Evolutionary conservation across 1,140 invertebrate species (phyloP).

Genomic region (Drosophila novamexicana): DNA sequence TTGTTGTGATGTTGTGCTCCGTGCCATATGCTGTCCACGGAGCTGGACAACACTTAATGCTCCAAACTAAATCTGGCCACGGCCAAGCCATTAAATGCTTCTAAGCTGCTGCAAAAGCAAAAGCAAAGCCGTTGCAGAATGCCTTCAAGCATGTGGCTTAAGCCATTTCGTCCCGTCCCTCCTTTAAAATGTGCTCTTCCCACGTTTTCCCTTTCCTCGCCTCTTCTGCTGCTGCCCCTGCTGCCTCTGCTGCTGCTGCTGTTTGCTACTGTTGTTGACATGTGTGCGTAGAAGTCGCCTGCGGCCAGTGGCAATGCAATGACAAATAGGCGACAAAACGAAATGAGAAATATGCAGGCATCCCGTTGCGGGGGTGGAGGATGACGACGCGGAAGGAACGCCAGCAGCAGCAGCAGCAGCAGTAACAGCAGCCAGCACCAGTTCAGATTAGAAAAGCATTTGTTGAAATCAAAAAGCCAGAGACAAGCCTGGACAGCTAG

Average conservation of each 20-base stretch:
- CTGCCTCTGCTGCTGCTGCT: neutral
- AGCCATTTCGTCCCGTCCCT: neutral
- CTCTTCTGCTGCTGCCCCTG: neutral
- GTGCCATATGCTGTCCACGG: neutral
- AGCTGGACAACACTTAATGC: slow-evolving; percentile 22
- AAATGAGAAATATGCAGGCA: slow-evolving; percentile 75
- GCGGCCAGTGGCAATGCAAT: slow-evolving; percentile 70
- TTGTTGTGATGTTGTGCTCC: neutral
- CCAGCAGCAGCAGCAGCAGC: slow-evolving; percentile 11
- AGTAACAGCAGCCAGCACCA: slow-evolving; percentile 35
- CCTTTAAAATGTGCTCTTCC: neutral
- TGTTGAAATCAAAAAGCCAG: slow-evolving; percentile 78
- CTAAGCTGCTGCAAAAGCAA: slow-evolving; percentile 32
- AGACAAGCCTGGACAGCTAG: slow-evolving; percentile 38
- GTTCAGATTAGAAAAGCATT: slow-evolving; percentile 80
- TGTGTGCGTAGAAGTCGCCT: slow-evolving; percentile 60
- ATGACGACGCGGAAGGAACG: slow-evolving; percentile 13
- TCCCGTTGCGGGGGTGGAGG: neutral
- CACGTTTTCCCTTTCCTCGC: neutral
- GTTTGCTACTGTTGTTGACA: slow-evolving; percentile 58
- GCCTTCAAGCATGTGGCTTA: slow-evolving; percentile 45
- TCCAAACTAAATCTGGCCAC: slow-evolving; percentile 28
- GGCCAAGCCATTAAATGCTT: slow-evolving; percentile 48
- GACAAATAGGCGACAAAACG: slow-evolving; percentile 82
- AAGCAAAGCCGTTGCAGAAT: slow-evolving; percentile 52